A percentile compares a stretch with the other conserved stretches of the same genome.
Conservation (phyloP, 64 coral and sea anemone species). For the Montipora cactus region DNA sequence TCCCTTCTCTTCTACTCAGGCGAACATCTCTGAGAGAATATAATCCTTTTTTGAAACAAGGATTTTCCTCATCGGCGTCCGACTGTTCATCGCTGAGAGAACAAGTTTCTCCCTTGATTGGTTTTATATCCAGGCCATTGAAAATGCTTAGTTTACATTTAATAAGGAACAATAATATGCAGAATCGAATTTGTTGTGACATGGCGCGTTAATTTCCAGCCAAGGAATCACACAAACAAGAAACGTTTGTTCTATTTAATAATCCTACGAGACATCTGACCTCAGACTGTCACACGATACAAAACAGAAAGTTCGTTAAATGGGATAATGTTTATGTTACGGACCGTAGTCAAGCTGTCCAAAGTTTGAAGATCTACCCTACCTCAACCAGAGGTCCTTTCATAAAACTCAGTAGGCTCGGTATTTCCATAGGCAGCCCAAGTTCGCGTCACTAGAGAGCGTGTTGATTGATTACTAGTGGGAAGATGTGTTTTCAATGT, state of each 20-base stretch:
- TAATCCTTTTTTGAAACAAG: conserved; percentile 3
- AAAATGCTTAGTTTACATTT: neutral
- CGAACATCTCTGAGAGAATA: neutral
- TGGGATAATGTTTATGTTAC: too few relatives aligned
- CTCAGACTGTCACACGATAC: neutral
- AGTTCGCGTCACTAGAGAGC: too few relatives aligned
- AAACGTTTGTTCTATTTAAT: neutral
- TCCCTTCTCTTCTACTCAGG: neutral
- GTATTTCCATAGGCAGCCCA: too few relatives aligned
- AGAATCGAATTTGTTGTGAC: neutral
- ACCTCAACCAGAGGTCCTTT: too few relatives aligned
- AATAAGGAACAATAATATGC: neutral
- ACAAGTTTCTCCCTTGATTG: conserved; percentile 29
- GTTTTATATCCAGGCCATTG: neutral
- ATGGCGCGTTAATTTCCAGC: neutral
- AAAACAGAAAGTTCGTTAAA: neutral
- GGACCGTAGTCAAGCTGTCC: too few relatives aligned
- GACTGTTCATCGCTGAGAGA: neutral
- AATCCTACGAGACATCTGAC: neutral
- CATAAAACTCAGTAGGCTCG: too few relatives aligned
- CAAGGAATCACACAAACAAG: neutral
- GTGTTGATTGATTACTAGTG: too few relatives aligned
- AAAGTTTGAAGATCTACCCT: too few relatives aligned
- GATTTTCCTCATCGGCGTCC: neutral
- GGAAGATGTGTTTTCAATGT: too few relatives aligned